Base-by-base conservation (phyloP, 2,113 vertebrate genomes). In the Etheostoma spectabile region DNA sequence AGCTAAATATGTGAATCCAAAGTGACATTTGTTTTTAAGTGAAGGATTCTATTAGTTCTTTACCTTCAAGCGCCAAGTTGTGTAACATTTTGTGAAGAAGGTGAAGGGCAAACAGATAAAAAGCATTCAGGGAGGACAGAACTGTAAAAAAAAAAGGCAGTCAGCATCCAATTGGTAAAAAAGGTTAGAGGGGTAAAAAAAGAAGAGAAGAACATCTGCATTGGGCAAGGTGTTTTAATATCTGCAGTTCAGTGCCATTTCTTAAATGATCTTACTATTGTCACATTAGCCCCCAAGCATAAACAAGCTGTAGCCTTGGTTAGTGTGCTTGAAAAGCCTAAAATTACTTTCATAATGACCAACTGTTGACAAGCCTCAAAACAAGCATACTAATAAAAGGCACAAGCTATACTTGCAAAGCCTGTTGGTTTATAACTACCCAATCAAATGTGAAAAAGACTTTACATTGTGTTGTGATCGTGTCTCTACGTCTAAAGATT, bases 81-180 rank as follows among this genome's bases (percentile, higher is more conserved):
- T 21, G 6, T 59, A n/a, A 42, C 27, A 48, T 59, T 51, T 45
- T 35, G 45, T 61, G 35, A 55, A 60, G 45, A 86, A 76, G 66
- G 77, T 76, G 76, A 83, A 85, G 77, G 79, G 73, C 66, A 74
- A 63, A 82, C 42, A 27, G 64, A 74, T 72, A 69, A 70, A 80
- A 24, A 72, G 71, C 33, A 68, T 12, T 38, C 8, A 51, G 19
- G 49, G 42, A 64, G 64, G 78, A 64, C 42, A 21, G 19, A 8
- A n/a, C 55, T 61, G 27, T 46, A 33, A 79, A 71, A 33, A 79
- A 71, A 62, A 48, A 6, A 22, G n/a, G n/a, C n/a, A 80, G 55
- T 68, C 71, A 70, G 48, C 2, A 2, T 56, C 59, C 62, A 78
- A 48, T 71, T 59, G 69, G 61, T 57, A 52, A 63, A 13, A 74